Conservation (phyloP, 1,140 invertebrate genomes). For the Cherax quadricarinatus region DNA sequence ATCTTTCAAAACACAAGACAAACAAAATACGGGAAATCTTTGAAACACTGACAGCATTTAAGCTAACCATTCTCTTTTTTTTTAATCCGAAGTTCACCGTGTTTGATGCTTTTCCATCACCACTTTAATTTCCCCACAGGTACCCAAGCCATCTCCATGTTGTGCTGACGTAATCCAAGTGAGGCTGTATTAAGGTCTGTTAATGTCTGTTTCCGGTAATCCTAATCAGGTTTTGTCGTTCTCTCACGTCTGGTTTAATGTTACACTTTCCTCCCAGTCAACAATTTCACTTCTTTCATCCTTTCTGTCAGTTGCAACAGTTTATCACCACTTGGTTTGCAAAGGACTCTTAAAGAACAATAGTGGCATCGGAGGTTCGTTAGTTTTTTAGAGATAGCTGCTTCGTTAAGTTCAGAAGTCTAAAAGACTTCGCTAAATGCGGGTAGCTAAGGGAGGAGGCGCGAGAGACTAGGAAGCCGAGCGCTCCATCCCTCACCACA, state of each 20-base stretch:
- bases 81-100: too few relatives aligned
- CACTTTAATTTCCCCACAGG: too few relatives aligned
- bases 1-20: too few relatives aligned
- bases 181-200: not conserved
- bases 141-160: too few relatives aligned
- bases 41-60: too few relatives aligned
- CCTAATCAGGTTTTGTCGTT: not conserved
- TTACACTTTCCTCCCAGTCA: not conserved
- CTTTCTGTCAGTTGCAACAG: not conserved
- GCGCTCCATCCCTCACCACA: not conserved
- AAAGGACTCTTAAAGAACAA: too few relatives aligned
- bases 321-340: not conserved
- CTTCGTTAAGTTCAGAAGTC: not conserved
- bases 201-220: not conserved
- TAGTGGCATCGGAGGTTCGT: too few relatives aligned
- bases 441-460: not conserved
- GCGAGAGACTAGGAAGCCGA: not conserved
- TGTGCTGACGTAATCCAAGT: not conserved
- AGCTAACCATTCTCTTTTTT: too few relatives aligned
- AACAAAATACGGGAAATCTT: too few relatives aligned
- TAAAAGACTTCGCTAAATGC: not conserved
- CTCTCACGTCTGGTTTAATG: not conserved
- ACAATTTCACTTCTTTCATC: not conserved
- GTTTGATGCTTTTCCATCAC: too few relatives aligned
- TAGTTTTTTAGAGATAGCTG: too few relatives aligned